phyloP scores from a whole-genome alignment of 2,888 invertebrate genomes.

The Drosophila neoperkinsi region DNA sequence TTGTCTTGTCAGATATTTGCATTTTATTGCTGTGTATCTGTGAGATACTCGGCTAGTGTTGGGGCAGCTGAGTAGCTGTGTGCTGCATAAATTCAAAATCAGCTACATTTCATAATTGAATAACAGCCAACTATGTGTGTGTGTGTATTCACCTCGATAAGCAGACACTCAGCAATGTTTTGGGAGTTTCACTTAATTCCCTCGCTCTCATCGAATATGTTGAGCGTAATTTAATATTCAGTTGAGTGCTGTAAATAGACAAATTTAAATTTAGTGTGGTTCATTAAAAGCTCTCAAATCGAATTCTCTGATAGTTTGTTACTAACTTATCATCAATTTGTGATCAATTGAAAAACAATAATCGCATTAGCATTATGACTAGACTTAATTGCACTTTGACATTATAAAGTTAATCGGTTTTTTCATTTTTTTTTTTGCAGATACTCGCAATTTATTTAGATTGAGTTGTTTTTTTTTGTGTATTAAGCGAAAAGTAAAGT shows the following conservation, averaged over 20 bases:
- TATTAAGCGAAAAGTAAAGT: background rate
- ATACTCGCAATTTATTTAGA: background rate
- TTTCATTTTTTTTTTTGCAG: background rate
- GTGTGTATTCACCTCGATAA: constrained; percentile 32
- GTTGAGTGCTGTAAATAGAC: constrained; percentile 37
- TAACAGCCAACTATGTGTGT: constrained; percentile 28
- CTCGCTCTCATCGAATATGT: constrained; percentile 12
- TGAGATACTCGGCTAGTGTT: background rate
- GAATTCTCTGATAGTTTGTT: constrained; percentile 10
- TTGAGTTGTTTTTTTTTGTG: background rate
- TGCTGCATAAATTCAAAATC: constrained; percentile 69
- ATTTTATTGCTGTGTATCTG: constrained; percentile 33
- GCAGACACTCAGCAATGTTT: constrained; percentile 14
- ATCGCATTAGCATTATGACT: constrained; percentile 30
- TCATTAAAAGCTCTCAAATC: constrained; percentile 23
- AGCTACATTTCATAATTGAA: constrained; percentile 68
- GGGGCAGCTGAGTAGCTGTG: constrained; percentile 15
- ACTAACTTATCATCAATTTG: constrained; percentile 24
- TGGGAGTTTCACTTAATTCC: background rate
- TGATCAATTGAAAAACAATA: constrained; percentile 38
- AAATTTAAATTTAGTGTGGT: constrained; percentile 47
- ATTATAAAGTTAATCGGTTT: constrained; percentile 1
- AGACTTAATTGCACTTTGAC: constrained; percentile 59
- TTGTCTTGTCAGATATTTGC: constrained; percentile 53
- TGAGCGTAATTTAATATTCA: constrained; percentile 17